A percentile compares a stretch with the other conserved stretches of the same genome.
These are phyloP conservation scores for Meiosimyza platycephala DNA, from an alignment of 2,888 invertebrate species.

Conservation along the genomic window DNA sequence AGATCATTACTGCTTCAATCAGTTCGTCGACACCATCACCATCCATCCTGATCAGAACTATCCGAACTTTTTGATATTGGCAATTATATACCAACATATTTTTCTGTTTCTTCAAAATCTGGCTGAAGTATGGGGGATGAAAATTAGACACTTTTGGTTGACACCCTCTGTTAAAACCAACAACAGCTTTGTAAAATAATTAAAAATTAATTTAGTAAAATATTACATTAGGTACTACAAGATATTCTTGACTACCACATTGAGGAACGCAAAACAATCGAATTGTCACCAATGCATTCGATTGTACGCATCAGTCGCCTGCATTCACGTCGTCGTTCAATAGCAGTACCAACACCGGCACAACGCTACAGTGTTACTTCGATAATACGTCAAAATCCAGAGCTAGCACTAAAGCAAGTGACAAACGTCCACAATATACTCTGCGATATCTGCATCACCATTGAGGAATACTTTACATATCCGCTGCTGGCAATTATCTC, in stretches of 20 bases:
- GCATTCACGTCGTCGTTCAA: constrained; percentile 41
- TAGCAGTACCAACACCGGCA: constrained; percentile 24
- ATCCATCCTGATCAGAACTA: no score
- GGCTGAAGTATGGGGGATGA: no score
- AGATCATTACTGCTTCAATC: no score
- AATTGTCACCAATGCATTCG: constrained; percentile 60
- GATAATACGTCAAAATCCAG: constrained; percentile 58
- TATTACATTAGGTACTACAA: constrained; percentile 54
- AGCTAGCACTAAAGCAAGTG: constrained; percentile 59
- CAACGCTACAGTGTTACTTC: constrained; percentile 59
- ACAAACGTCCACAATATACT: constrained; percentile 61
- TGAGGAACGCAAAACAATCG: constrained; percentile 54
- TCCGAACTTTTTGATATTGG: no score
- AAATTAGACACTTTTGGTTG: no score
- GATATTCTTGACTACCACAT: constrained; percentile 58
- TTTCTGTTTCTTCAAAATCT: no score
- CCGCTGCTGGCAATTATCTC: constrained; percentile 62
- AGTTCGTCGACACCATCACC: no score
- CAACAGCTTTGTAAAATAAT: no score
- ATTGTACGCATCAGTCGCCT: constrained; percentile 50
- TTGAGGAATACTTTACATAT: constrained; percentile 63
- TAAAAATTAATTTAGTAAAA: no score
- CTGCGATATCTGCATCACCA: constrained; percentile 61
- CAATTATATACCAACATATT: no score
- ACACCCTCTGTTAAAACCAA: no score